Evolutionary conservation across 2,888 invertebrate species (phyloP), one percentile per base, ranked within the genome.

Genomic region (Calliopum simillimum): DNA sequence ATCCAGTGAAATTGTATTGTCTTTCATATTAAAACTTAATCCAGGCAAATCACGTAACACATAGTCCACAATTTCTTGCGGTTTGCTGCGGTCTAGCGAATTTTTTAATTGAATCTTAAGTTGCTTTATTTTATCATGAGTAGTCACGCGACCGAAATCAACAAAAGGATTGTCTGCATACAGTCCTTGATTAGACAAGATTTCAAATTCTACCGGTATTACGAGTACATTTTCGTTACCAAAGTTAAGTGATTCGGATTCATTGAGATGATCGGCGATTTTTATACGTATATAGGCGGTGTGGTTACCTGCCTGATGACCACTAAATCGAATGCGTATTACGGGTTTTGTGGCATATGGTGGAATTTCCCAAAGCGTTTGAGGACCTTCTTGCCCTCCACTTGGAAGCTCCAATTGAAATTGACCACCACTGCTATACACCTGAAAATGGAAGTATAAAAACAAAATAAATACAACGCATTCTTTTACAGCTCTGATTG

Each of bases 301-400:
- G 84, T 95, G 92, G 86, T 95, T 95, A 81, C 92, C 93, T 81
- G 92, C 92, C 76, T 89, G 88, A 77, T 90, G 89, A 55, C 93
- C 94, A 80, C 93, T 89, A 86, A 95, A 94, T 80, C 91, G 91
- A 75, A 97, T 92, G 77, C 93, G 90, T 87, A 97, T 96, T 71
- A 99, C 91, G 74, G 95, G 91, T 85, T 95, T 95, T 56, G 94
- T 91, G 83, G 93, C 90, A 86, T 93, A 94, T 69, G 98, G 96
- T 78, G 95, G 94, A 82, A 99, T 93, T 85, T 94, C 91, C 98
- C 98, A 97, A 79, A 95, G 87, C 79, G 91, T 91, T 81, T 92
- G 92, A 64, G 94, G 91, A 68, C 94, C 96, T 82, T 94, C 93
- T 71, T 89, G 88, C 73, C 92, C 92, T 65, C 93, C 94, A 55